Conservation (phyloP, 2,113 vertebrate genomes). For the Cinclus mexicanus region DNA sequence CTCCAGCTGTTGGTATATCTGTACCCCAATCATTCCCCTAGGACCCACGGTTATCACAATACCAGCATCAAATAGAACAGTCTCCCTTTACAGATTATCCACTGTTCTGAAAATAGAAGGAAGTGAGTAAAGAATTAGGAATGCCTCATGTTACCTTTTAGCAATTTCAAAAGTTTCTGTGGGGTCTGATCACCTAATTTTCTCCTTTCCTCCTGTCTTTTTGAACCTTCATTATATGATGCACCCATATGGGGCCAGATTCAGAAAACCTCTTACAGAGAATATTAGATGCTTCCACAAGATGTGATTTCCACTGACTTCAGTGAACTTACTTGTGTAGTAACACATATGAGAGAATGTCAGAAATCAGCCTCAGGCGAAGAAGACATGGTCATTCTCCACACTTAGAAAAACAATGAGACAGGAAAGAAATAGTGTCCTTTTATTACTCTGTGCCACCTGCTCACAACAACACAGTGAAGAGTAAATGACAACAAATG, state of each 20-base stretch:
- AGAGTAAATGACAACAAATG: neutral
- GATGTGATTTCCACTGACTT: neutral
- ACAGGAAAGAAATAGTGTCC: neutral
- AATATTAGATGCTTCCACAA: neutral
- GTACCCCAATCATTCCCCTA: neutral
- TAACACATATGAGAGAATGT: neutral
- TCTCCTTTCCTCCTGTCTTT: neutral
- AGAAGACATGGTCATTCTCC: neutral
- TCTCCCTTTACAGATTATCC: neutral
- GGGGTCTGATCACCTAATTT: neutral
- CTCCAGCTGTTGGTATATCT: neutral
- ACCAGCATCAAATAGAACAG: neutral
- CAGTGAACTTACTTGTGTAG: neutral
- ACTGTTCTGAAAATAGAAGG: neutral
- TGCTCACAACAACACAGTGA: neutral
- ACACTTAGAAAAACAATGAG: neutral
- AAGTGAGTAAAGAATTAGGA: neutral
- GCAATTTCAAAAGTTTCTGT: neutral
- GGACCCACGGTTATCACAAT: neutral
- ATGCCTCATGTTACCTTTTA: neutral
- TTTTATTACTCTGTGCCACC: neutral
- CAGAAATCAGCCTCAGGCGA: neutral
- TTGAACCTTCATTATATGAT: neutral
- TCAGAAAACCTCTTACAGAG: neutral
- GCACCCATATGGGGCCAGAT: neutral